These are phyloP conservation scores for Slavum lentiscoides DNA, from an alignment of 2,888 invertebrate genomes.

Conservation along the genomic window DNA sequence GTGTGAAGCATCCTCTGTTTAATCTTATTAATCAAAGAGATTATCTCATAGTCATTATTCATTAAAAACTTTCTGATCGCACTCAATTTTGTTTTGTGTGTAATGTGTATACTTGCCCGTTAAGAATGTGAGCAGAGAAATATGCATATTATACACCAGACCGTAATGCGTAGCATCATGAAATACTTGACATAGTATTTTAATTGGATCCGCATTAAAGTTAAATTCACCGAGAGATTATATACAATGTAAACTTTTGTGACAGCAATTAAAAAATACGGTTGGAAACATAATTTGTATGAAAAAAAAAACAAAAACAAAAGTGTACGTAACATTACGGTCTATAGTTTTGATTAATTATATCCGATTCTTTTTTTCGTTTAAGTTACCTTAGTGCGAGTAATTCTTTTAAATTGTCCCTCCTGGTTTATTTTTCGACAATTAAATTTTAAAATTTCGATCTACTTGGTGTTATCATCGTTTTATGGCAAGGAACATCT, in stretches of 20 bases:
- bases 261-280: constrained; percentile 2
- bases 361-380: not conserved
- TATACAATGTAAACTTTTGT: constrained; percentile 3
- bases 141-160: constrained; percentile 2
- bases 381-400: too few species aligned
- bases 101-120: not conserved
- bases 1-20: not conserved
- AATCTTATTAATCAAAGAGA: not conserved
- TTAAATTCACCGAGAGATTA: constrained; percentile 16
- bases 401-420: too few species aligned
- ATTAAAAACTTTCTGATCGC: constrained; percentile 17
- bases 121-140: constrained; percentile 1
- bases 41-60: not conserved
- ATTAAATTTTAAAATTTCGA: too few species aligned
- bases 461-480: too few species aligned
- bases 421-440: too few species aligned
- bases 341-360: not conserved
- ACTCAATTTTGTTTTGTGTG: not conserved
- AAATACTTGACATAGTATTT: constrained; percentile 38
- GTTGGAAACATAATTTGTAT: not conserved
- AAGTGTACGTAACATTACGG: not conserved
- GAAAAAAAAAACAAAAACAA: too few species aligned
- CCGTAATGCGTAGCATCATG: not conserved
- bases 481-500: too few species aligned
- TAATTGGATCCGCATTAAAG: constrained; percentile 30